These are phyloP conservation scores for Molossus alvarezi DNA, from an alignment of 2,797 vertebrate genomes.

Conservation along the genomic window DNA sequence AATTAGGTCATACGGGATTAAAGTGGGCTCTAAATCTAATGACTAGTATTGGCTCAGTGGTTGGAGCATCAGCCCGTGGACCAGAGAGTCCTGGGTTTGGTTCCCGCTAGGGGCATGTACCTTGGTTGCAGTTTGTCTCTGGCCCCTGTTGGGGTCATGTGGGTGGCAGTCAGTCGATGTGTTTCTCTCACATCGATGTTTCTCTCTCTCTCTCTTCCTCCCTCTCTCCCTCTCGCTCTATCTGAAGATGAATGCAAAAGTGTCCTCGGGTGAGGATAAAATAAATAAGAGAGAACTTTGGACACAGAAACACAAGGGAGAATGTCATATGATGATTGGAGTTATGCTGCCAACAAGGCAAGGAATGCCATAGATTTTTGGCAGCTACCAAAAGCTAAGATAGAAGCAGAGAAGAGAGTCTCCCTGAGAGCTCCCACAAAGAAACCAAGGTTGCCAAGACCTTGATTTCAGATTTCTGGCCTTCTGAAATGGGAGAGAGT, in stretches of 20 bases:
- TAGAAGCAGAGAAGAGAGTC: background rate
- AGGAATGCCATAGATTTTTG: background rate
- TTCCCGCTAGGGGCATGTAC: too few species aligned
- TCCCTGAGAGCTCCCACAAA: background rate
- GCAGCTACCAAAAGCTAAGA: background rate
- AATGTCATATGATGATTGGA: background rate
- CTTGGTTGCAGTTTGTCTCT: too few species aligned
- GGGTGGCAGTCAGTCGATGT: too few species aligned
- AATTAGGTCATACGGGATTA: background rate
- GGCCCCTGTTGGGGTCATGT: too few species aligned
- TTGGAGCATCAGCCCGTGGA: too few species aligned
- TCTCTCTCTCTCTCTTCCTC: too few species aligned
- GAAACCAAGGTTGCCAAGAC: background rate
- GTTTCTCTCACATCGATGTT: too few species aligned
- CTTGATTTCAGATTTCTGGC: background rate
- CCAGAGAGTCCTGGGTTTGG: too few species aligned
- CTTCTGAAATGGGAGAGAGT: background rate
- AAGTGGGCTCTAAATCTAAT: background rate
- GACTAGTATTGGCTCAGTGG: background rate
- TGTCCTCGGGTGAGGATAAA: too few species aligned
- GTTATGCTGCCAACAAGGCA: background rate
- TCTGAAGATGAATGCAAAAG: too few species aligned
- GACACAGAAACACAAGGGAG: background rate
- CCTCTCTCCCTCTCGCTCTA: too few species aligned
- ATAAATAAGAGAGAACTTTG: background rate